Base-by-base conservation (phyloP, 2,113 vertebrate species). In the Hymenochirus boettgeri region DNA sequence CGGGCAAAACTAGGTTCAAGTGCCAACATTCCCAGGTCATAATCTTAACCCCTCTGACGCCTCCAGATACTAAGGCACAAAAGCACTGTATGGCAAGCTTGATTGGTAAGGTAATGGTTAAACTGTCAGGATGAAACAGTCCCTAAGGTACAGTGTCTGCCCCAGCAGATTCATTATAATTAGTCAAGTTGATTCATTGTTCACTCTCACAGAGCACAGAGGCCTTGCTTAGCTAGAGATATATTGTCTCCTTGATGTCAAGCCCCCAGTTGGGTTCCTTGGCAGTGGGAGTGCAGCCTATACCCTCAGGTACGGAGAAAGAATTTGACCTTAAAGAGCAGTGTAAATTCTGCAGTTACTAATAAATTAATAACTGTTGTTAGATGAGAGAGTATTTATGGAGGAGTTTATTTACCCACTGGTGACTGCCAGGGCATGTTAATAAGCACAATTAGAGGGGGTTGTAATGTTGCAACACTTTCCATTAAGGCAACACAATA, bases 171-270 rank as follows among this genome's bases (percentile, higher is more conserved):
- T 76, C 81, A 77, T 78, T 77, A 74, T 76, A 81, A 82, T 78
- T 80, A 82, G 76, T 79, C 76, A 77, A 80, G 69, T 73, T 80
- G 73, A 79, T 80, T 71, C 75, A 83, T 80, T 75, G 77, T 80
- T 80, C 78, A 75, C 72, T 75, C 79, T 82, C 78, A 79, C 73
- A 58, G 69, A 77, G 75, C 76, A 69, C 73, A 77, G 83, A 76
- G 72, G 70, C 74, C 71, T 75, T 75, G 73, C 75, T 77, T 72
- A 75, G 78, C 77, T 79, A 76, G 75, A 77, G 75, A 81, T 76
- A 74, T 73, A 78, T 80, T 75, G 74, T 78, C 77, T 77, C 74
- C 72, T 61, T 74, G 76, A 75, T 79, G 77, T 77, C 74, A 77
- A 71, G 71, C 31, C 70, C 33, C 21, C 79, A 1, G 22, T 73